Evolutionary conservation across 2,888 invertebrate genomes (phyloP).

Genomic region (Drosophila kanekoi): DNA sequence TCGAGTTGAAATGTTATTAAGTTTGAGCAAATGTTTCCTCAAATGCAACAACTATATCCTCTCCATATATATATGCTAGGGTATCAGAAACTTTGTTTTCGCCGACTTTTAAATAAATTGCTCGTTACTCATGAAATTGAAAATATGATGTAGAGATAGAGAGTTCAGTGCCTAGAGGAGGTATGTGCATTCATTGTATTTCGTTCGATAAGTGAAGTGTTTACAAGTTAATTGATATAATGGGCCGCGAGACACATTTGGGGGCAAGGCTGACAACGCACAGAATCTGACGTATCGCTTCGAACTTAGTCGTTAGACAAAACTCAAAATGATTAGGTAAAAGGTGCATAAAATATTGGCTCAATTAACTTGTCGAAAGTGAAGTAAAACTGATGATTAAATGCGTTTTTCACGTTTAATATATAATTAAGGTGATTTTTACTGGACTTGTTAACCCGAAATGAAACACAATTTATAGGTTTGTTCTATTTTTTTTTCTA

Average conservation of each 20-base stretch:
- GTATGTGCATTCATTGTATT: slow-evolving; percentile 13
- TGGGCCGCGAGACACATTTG: slow-evolving; percentile 21
- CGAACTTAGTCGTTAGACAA: neutral
- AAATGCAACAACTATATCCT: neutral
- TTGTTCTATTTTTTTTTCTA: too few relatives aligned
- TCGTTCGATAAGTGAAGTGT: slow-evolving; percentile 54
- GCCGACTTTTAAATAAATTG: neutral
- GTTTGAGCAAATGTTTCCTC: too few relatives aligned
- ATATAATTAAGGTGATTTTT: too few relatives aligned
- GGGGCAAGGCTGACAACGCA: neutral
- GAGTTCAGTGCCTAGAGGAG: neutral
- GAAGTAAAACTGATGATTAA: too few relatives aligned
- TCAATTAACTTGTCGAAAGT: too few relatives aligned
- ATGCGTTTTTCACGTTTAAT: too few relatives aligned
- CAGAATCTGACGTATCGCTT: neutral
- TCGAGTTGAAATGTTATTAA: too few relatives aligned
- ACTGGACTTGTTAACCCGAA: too few relatives aligned
- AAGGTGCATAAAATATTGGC: too few relatives aligned
- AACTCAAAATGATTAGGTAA: too few relatives aligned
- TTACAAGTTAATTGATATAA: slow-evolving; percentile 59
- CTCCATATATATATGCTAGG: neutral
- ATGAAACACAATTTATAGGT: too few relatives aligned
- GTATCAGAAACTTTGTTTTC: neutral
- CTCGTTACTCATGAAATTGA: slow-evolving; percentile 22
- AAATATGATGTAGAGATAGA: slow-evolving; percentile 3